These are phyloP conservation scores for Melanerpes aurifrons DNA, from an alignment of 2,113 vertebrate genomes.

Conservation along the genomic window DNA sequence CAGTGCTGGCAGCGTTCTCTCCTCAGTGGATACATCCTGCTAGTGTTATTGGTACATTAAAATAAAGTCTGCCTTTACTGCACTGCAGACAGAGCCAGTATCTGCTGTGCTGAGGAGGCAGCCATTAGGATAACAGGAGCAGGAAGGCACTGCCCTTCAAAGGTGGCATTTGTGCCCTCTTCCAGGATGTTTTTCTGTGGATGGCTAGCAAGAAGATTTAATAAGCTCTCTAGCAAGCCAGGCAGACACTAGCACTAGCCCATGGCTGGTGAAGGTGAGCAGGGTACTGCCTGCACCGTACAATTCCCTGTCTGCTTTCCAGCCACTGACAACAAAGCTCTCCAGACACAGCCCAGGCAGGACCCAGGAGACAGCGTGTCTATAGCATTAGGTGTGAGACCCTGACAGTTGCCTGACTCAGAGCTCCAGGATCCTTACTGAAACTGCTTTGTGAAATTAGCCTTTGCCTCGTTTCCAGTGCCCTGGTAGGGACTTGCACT, in stretches of 20 bases:
- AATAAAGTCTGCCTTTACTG: not conserved
- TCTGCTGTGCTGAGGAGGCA: not conserved
- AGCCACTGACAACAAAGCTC: fast-evolving
- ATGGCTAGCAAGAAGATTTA: not conserved
- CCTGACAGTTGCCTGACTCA: too few relatives aligned
- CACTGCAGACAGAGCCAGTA: not conserved
- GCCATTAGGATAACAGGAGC: not conserved
- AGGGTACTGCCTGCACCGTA: not conserved
- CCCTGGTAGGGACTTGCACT: too few relatives aligned
- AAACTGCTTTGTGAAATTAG: too few relatives aligned
- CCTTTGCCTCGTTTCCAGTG: too few relatives aligned
- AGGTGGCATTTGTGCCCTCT: not conserved
- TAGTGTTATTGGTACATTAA: not conserved
- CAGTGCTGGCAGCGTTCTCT: not conserved
- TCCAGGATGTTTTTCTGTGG: not conserved
- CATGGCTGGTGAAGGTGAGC: not conserved
- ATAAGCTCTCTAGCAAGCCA: not conserved
- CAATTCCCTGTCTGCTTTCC: not conserved
- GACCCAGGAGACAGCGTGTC: not conserved
- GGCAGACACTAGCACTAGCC: fast-evolving
- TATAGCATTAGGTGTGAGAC: too few relatives aligned
- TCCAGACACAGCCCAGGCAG: not conserved
- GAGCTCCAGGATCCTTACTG: too few relatives aligned
- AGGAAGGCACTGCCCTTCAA: not conserved
- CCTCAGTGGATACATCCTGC: not conserved